Percentiles rank a stretch among this genome's conserved stretches.
Conservation (phyloP, 2,888 invertebrate species). For the Ophion costatus region DNA sequence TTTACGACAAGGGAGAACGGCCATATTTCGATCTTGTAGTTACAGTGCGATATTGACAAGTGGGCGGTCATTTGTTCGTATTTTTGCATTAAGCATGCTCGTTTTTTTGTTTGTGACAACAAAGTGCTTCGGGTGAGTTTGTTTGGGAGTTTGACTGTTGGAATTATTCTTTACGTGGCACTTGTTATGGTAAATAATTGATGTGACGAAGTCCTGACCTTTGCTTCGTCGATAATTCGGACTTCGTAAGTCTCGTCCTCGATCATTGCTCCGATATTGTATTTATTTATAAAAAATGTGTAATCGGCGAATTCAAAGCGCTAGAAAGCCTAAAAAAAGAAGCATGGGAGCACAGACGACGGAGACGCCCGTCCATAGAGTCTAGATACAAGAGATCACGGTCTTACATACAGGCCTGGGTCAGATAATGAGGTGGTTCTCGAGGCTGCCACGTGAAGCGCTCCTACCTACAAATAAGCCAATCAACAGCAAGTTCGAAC, state of each 20-base stretch:
- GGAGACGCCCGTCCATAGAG: background rate
- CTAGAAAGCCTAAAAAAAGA: conserved; percentile 30
- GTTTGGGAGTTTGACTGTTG: background rate
- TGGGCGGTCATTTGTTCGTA: background rate
- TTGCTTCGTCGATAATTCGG: conserved; percentile 74
- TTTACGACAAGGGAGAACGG: background rate
- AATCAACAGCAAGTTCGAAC: too few relatives aligned
- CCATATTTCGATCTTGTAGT: background rate
- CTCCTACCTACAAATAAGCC: too few relatives aligned
- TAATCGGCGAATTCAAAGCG: conserved; percentile 48
- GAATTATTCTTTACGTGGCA: background rate
- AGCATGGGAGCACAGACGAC: background rate
- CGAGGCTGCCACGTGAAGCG: too few relatives aligned
- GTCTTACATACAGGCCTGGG: too few relatives aligned
- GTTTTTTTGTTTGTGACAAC: background rate
- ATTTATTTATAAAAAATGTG: conserved; percentile 48
- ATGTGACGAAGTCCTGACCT: conserved; percentile 70
- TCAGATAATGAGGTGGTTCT: too few relatives aligned
- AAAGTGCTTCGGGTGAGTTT: background rate
- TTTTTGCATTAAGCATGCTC: background rate
- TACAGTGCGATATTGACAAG: background rate
- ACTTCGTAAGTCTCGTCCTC: conserved; percentile 73
- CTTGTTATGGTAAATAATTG: background rate
- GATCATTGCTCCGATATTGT: conserved; percentile 68
- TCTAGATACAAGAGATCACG: too few relatives aligned